These are phyloP conservation scores for Papio anubis DNA, from an alignment of 2,113 vertebrate genomes.

Conservation along the genomic window DNA sequence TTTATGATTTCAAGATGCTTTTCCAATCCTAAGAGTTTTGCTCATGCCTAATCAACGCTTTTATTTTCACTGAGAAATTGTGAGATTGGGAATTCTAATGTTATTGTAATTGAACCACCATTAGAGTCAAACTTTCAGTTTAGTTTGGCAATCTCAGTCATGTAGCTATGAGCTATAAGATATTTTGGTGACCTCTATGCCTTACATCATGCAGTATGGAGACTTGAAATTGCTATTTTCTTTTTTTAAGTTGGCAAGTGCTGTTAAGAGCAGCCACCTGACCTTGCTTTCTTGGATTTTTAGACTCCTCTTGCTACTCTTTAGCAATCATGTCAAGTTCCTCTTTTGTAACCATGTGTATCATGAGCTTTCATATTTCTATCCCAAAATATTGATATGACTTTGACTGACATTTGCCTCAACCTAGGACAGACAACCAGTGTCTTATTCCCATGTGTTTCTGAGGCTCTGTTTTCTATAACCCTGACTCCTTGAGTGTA, in stretches of 20 bases:
- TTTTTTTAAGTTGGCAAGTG: background rate
- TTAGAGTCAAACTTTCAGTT: background rate
- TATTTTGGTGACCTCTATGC: background rate
- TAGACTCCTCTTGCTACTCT: background rate
- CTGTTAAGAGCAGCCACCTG: background rate
- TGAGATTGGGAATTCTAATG: background rate
- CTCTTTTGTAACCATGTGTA: background rate
- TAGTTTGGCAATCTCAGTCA: background rate
- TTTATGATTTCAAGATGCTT: background rate
- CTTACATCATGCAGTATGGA: background rate
- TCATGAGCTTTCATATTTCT: background rate
- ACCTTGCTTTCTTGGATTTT: background rate
- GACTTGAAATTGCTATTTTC: background rate
- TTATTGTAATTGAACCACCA: background rate
- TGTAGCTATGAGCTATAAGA: background rate
- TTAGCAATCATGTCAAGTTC: background rate
- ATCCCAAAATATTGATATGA: background rate
- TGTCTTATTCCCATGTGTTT: background rate
- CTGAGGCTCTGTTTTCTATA: background rate
- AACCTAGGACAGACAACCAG: accelerated
- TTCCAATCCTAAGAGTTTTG: background rate
- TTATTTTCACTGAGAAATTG: background rate
- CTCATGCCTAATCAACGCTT: background rate
- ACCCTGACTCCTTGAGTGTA: background rate
- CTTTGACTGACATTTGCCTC: background rate